Evolutionary conservation across 2,797 vertebrate genomes (phyloP).

Genomic region (Alca torda): DNA sequence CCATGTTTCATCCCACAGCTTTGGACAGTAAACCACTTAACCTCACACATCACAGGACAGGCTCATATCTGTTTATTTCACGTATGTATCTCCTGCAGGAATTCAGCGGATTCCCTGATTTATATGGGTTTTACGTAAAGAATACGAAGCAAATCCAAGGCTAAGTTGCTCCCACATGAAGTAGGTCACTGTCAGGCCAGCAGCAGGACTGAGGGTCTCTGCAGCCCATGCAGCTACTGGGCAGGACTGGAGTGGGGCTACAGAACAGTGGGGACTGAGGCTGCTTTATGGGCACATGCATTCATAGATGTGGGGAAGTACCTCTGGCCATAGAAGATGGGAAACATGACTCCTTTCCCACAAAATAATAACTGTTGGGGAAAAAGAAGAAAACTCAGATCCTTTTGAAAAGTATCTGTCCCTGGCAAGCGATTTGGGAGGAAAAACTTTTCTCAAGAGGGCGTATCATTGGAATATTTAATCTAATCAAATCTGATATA

Average conservation of each 20-base stretch:
- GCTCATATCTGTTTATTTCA: background rate
- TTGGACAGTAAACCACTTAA: background rate
- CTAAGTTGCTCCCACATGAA: background rate
- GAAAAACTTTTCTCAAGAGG: background rate
- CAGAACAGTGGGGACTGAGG: background rate
- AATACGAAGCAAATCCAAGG: background rate
- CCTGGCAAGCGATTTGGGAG: background rate
- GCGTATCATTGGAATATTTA: background rate
- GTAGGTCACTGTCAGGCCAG: background rate
- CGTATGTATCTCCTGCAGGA: background rate
- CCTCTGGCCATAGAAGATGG: background rate
- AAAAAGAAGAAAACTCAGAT: background rate
- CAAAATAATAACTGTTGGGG: background rate
- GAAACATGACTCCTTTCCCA: background rate
- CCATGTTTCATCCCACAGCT: background rate
- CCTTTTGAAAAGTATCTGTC: background rate
- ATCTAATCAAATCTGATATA: background rate
- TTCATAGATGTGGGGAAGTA: rapidly evolving
- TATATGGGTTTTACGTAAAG: background rate
- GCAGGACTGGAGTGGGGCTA: background rate
- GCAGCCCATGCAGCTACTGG: background rate
- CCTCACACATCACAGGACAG: background rate
- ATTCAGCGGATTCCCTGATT: background rate
- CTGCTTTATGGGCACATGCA: background rate
- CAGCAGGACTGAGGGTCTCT: background rate